Evolutionary conservation across 37 sponge, comb jelly and placozoan genomes (phyloP).

Genomic region (Cliona cf. orientalis): DNA sequence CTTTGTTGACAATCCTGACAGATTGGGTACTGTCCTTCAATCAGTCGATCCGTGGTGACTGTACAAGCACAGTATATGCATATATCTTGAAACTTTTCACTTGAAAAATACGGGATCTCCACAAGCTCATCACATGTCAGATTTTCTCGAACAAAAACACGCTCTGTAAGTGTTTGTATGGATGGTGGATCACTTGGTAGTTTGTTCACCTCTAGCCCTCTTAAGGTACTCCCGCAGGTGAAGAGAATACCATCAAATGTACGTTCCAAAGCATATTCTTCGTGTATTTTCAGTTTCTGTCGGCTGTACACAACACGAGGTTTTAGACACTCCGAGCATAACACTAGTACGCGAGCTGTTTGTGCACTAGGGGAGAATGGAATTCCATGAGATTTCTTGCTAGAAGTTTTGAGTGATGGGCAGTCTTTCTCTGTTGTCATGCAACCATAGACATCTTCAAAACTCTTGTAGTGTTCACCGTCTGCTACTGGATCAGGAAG

Average conservation of each 20-base stretch:
- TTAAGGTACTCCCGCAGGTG: too few relatives aligned
- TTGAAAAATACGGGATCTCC: too few relatives aligned
- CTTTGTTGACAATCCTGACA: too few relatives aligned
- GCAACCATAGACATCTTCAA: background rate
- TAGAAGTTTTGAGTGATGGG: background rate
- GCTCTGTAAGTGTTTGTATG: background rate
- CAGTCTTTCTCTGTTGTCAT: background rate
- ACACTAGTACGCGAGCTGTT: background rate
- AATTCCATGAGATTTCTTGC: background rate
- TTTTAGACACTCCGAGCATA: background rate
- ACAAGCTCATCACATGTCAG: too few relatives aligned
- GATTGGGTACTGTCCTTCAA: too few relatives aligned
- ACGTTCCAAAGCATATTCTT: background rate
- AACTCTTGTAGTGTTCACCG: background rate
- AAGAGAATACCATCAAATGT: background rate
- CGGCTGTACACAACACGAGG: background rate
- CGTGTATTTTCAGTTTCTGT: background rate
- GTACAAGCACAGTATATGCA: too few relatives aligned
- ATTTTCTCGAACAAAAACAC: background rate
- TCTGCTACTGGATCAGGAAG: slow-evolving; percentile 3
- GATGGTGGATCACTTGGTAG: background rate
- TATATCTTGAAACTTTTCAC: too few relatives aligned
- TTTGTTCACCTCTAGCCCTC: background rate
- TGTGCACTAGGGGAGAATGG: background rate
- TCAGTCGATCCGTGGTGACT: too few relatives aligned